phyloP scores from a whole-genome alignment of 2,113 vertebrate genomes.

The Coptodon rendalli region DNA sequence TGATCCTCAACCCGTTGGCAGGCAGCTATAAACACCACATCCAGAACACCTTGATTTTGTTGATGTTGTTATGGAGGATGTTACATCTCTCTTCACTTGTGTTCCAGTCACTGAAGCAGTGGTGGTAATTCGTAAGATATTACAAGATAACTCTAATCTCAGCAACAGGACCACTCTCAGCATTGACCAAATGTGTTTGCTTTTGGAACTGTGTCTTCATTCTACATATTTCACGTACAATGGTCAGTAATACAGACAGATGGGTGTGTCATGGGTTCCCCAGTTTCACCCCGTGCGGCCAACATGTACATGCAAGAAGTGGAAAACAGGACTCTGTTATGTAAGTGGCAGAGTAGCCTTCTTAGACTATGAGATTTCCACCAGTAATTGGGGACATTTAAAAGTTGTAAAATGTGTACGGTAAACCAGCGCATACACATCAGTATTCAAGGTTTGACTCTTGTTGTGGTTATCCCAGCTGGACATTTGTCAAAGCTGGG shows the following conservation, averaged over 20 bases:
- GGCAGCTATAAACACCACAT: not conserved
- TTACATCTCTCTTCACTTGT: not conserved
- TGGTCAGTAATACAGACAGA: not conserved
- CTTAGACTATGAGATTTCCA: not conserved
- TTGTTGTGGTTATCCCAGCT: not conserved
- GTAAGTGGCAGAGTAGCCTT: not conserved
- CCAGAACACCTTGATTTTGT: not conserved
- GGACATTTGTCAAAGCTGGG: not conserved
- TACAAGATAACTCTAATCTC: not conserved
- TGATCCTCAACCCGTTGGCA: rapidly evolving
- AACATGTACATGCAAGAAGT: not conserved
- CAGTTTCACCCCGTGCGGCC: not conserved
- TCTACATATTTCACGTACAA: not conserved
- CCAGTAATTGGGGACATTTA: rapidly evolving
- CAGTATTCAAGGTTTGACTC: rapidly evolving
- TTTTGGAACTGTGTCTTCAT: not conserved
- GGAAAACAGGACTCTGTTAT: not conserved
- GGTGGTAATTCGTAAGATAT: not conserved
- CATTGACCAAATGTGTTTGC: not conserved
- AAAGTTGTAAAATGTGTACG: not conserved
- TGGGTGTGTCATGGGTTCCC: not conserved
- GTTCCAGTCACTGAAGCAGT: not conserved
- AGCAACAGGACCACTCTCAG: not conserved
- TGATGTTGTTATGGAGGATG: not conserved
- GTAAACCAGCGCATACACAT: rapidly evolving